Base-by-base conservation (phyloP, 2,888 invertebrate species). In the Pardosa pseudoannulata region DNA sequence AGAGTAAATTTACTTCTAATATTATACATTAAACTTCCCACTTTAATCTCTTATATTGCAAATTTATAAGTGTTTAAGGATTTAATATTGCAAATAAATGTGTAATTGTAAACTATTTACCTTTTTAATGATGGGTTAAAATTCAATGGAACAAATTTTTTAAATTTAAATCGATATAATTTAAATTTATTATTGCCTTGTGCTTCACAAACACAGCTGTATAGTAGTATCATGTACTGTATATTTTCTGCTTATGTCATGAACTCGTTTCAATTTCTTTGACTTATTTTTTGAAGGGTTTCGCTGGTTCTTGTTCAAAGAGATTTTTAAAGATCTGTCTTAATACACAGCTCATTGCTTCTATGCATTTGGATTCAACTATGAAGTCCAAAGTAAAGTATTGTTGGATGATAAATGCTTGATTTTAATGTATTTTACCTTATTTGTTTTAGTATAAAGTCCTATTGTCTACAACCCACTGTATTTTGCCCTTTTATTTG, bases 371-470 rank as follows among this genome's bases (percentile, higher is more conserved):
- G 83, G 83, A 85, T 85, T 85, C 83, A 41, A 50, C 83, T 78
- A 85, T 85, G 83, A 85, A 85, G 78, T 85, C 83, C 83, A 85
- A 85, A 85, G 83, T 85, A 85, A 85, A 85, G 83, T 85, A 85
- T 85, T 85, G 83, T 85, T 85, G 73, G 73, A 85, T 85, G 83
- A 85, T 85, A 85, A 72, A 78, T 78, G 78, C 82, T 78, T 85
- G 46, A 39, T 83, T 83, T 75, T 85, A 56, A 67, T 85, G 56
- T 78, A 72, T 65, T 71, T 36, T 83, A 39, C 39, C 16, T 75
- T 71, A 31, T 71, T 41, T 19, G 6, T 68, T 41, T 41, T 56
- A 56, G 56, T 56, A 23, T 23, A 6, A 56, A 56, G 5, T 56
- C 56, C 56, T 56, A 23, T 56, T 56, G 19, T 23, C 23, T 23